These are phyloP conservation scores for Mormyrus proboscirostris DNA, from an alignment of 2,797 vertebrate genomes.

Conservation along the genomic window DNA sequence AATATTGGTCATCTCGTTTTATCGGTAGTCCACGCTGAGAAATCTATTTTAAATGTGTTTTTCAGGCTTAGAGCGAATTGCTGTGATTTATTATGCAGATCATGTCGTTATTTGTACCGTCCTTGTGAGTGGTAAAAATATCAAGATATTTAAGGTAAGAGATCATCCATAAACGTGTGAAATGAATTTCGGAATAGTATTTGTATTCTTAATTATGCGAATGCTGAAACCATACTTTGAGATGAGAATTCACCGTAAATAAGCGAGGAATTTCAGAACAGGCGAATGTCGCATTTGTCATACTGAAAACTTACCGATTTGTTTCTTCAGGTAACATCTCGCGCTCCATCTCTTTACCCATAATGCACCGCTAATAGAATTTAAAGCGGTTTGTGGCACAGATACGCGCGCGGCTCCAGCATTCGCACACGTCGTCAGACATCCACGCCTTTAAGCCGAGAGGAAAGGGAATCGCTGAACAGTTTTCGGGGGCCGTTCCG, in stretches of 20 bases:
- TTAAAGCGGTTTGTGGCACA: background rate
- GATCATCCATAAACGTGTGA: background rate
- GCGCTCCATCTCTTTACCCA: background rate
- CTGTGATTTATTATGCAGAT: background rate
- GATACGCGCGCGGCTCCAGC: background rate
- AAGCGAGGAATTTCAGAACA: background rate
- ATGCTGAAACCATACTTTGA: background rate
- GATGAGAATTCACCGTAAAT: background rate
- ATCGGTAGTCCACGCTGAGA: background rate
- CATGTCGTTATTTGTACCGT: background rate
- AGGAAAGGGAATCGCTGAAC: constrained; percentile 22
- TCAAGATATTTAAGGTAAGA: background rate
- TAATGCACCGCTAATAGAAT: background rate
- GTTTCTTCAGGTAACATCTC: background rate
- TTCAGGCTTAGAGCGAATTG: background rate
- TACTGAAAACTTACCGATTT: background rate
- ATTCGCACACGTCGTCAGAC: background rate
- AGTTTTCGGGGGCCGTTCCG: background rate
- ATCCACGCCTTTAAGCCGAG: background rate
- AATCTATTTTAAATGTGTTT: background rate
- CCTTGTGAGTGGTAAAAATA: background rate
- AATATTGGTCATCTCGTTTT: constrained; percentile 10
- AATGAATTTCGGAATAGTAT: background rate
- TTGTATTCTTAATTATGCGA: background rate
- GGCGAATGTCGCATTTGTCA: background rate